These are phyloP conservation scores for Chloebia gouldiae DNA, from an alignment of 2,113 vertebrate genomes.

Conservation along the genomic window DNA sequence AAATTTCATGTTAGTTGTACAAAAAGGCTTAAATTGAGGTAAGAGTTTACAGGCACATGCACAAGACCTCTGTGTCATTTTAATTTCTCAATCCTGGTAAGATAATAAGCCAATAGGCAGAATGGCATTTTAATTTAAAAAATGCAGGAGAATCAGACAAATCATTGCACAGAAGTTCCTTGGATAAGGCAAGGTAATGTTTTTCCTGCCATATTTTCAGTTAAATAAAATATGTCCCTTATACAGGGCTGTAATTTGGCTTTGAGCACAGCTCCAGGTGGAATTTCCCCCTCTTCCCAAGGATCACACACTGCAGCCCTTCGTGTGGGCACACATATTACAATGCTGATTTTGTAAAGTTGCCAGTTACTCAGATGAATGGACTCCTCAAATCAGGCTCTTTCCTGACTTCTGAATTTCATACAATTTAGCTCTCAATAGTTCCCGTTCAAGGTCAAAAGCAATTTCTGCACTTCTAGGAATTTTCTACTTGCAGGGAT, in stretches of 20 bases:
- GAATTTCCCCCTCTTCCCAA: neutral
- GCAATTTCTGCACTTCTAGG: neutral
- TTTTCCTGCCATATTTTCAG: neutral
- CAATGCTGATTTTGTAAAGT: neutral
- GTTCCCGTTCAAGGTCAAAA: slow-evolving; percentile 40
- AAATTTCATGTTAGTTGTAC: neutral
- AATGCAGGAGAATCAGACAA: neutral
- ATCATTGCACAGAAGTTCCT: neutral
- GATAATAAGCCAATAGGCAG: neutral
- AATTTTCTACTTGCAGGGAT: neutral
- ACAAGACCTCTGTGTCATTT: neutral
- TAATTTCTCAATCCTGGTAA: neutral
- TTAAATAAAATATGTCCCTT: slow-evolving; percentile 37
- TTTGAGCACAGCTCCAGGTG: neutral
- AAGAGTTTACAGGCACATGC: too few relatives aligned
- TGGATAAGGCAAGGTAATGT: neutral
- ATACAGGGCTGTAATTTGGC: neutral
- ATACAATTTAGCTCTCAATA: neutral
- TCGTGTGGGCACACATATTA: neutral
- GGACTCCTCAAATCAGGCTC: neutral
- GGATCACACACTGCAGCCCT: neutral
- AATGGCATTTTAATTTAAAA: neutral
- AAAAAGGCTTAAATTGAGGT: neutral
- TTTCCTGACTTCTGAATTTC: neutral
- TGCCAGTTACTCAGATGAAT: neutral